phyloP scores from a whole-genome alignment of 2,888 invertebrate genomes.

The Lasius platythorax region DNA sequence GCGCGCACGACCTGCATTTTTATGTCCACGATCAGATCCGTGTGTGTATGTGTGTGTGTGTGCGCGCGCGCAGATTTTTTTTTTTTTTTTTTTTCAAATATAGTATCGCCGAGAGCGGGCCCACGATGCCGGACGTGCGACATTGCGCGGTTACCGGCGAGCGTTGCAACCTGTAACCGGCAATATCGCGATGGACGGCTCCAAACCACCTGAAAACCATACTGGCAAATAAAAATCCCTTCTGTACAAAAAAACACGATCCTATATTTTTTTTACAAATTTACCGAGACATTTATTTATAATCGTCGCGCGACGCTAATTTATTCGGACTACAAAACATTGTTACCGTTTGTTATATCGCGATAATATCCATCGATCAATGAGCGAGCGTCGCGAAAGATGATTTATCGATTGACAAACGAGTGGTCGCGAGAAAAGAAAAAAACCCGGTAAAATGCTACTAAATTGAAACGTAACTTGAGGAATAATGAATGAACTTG shows the following conservation, averaged over 20 bases:
- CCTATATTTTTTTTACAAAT: slow-evolving; percentile 30
- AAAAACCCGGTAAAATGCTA: neutral
- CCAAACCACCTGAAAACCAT: slow-evolving; percentile 12
- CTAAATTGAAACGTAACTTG: neutral
- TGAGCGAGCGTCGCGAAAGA: neutral
- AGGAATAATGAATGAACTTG: neutral
- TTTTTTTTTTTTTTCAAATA: slow-evolving; percentile 82
- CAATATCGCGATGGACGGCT: slow-evolving; percentile 24
- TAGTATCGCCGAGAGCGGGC: slow-evolving; percentile 65
- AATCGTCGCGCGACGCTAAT: slow-evolving; percentile 6
- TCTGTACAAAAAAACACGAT: slow-evolving; percentile 19
- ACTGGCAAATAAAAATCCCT: slow-evolving; percentile 9
- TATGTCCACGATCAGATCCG: slow-evolving; percentile 83
- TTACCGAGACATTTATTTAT: slow-evolving; percentile 35
- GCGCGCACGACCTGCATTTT: slow-evolving; percentile 85
- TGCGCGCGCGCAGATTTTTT: slow-evolving; percentile 79
- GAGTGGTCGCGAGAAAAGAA: neutral
- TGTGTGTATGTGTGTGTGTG: neutral
- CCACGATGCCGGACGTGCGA: slow-evolving; percentile 22
- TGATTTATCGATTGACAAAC: slow-evolving; percentile 29
- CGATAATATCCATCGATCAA: neutral
- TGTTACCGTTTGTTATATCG: neutral
- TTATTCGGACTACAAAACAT: slow-evolving; percentile 10
- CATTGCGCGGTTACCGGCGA: slow-evolving; percentile 9
- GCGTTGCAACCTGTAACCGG: neutral